Evolutionary conservation across 2,797 vertebrate species (phyloP).

Genomic region (Streptopelia turtur): DNA sequence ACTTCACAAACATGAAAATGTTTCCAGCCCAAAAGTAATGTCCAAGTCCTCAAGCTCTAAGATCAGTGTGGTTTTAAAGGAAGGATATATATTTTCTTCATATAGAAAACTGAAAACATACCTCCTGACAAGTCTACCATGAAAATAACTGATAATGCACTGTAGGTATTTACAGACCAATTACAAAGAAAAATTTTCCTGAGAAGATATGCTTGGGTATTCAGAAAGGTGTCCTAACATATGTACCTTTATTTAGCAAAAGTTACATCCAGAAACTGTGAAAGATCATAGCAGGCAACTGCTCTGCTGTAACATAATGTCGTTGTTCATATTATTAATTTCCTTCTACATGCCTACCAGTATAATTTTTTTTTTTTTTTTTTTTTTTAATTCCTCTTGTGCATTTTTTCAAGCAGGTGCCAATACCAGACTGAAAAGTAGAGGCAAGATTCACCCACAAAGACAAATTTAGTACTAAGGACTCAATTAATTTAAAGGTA

Average conservation of each 20-base stretch:
- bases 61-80: background rate
- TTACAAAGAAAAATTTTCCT: background rate
- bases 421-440: background rate
- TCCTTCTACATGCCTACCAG: background rate
- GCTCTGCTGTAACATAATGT: background rate
- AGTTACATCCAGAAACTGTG: background rate
- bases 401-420: background rate
- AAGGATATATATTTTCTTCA: background rate
- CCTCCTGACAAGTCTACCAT: background rate
- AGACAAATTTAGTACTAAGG: background rate
- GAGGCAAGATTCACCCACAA: background rate
- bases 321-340: background rate
- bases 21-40: background rate
- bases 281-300: background rate
- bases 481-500: background rate
- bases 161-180: background rate
- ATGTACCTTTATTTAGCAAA: background rate
- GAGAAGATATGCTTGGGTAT: background rate
- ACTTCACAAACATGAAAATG: background rate
- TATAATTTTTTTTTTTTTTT: background rate
- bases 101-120: background rate
- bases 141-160: background rate
- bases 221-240: background rate
- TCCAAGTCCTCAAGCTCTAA: background rate
- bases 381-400: background rate